Evolutionary conservation across 2,113 vertebrate genomes (phyloP).

Genomic region (Pardalotus punctatus): DNA sequence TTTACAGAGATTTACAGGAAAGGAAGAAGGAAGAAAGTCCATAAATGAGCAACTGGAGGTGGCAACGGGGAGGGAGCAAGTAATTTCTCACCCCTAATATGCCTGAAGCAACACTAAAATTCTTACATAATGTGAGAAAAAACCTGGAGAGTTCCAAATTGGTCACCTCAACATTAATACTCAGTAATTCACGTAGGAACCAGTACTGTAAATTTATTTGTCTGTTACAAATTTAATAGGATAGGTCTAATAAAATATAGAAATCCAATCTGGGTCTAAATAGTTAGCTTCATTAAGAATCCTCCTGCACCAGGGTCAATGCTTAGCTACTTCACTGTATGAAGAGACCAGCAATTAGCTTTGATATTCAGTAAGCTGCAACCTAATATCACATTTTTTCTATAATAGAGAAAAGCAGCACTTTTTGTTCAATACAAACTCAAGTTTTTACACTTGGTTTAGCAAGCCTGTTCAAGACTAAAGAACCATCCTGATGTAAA

Average conservation of each 20-base stretch:
- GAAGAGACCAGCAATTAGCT: not conserved
- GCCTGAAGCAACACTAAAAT: not conserved
- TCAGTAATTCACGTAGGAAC: not conserved
- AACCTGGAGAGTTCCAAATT: not conserved
- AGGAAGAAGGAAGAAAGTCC: not conserved
- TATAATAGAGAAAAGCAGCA: not conserved
- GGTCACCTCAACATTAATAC: not conserved
- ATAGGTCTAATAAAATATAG: not conserved
- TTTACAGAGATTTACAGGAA: not conserved
- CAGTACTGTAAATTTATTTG: not conserved
- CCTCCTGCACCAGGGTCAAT: not conserved
- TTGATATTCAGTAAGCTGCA: not conserved
- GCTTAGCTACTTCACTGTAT: not conserved
- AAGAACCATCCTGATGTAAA: not conserved
- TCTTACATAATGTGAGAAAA: not conserved
- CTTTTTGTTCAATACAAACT: not conserved
- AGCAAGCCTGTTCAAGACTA: not conserved
- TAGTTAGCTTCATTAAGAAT: not conserved
- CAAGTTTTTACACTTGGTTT: not conserved
- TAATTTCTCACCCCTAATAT: not conserved
- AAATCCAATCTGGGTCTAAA: not conserved
- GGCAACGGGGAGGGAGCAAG: rapidly evolving
- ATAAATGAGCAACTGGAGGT: not conserved
- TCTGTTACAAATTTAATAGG: not conserved
- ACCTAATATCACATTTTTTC: not conserved